phyloP scores from a whole-genome alignment of 2,888 invertebrate species.

The Coelinius sp. region DNA sequence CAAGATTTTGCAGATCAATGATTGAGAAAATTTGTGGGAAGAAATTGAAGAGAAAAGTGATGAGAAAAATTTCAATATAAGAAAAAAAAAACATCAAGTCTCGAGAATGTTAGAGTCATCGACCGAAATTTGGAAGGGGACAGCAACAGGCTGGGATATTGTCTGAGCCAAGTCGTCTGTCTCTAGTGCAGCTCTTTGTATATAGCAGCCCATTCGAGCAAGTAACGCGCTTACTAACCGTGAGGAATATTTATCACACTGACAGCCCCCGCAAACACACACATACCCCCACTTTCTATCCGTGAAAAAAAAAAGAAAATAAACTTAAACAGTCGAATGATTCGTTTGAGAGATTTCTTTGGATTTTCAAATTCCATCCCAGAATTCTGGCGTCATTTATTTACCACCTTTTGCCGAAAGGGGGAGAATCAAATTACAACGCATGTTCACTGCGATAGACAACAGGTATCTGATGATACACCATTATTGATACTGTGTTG shows the following conservation, averaged over 20 bases:
- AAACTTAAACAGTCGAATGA: not conserved
- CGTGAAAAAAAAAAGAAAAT: not conserved
- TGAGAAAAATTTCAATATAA: not conserved
- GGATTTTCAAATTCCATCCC: not conserved
- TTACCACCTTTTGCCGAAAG: not conserved
- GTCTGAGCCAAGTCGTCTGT: constrained; percentile 30
- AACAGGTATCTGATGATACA: constrained; percentile 9
- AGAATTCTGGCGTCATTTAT: not conserved
- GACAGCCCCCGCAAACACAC: not conserved
- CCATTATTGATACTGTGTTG: constrained; percentile 2
- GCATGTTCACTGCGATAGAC: not conserved
- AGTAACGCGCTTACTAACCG: not conserved
- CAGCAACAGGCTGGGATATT: constrained; percentile 32
- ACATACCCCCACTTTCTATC: not conserved
- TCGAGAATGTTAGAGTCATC: constrained; percentile 13
- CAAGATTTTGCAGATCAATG: not conserved
- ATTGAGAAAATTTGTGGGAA: not conserved
- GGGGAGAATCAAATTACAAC: not conserved
- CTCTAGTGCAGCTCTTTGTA: constrained; percentile 19
- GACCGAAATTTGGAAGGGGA: not conserved
- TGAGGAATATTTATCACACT: constrained; percentile 26
- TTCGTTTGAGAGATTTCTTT: not conserved
- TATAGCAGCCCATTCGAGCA: constrained; percentile 9
- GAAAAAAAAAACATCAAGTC: not conserved
- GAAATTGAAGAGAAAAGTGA: not conserved